A percentile compares a stretch with the other conserved stretches of the same genome.
phyloP scores from a whole-genome alignment of 1,140 invertebrate genomes.

The Ooceraea biroi region DNA sequence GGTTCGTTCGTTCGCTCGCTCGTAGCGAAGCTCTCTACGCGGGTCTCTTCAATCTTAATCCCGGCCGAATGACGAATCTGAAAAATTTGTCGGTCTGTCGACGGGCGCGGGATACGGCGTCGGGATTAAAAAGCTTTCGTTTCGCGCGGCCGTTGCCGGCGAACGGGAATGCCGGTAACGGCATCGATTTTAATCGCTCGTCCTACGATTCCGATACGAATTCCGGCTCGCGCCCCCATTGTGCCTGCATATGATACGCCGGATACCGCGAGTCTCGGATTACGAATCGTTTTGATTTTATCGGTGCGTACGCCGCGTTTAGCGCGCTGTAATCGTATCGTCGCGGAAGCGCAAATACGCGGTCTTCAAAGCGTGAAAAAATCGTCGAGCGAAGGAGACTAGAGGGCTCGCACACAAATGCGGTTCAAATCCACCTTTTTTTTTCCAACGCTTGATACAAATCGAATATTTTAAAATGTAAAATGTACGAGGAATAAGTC shows the following conservation, averaged over 20 bases:
- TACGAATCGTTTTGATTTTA: constrained; percentile 56
- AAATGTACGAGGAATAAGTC: too few relatives aligned
- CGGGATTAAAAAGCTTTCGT: constrained; percentile 60
- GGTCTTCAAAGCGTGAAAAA: constrained; percentile 21
- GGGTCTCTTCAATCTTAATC: constrained; percentile 62
- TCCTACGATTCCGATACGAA: constrained; percentile 42
- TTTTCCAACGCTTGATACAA: neutral
- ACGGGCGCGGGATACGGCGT: constrained; percentile 32
- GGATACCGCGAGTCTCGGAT: constrained; percentile 40
- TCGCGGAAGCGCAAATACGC: neutral
- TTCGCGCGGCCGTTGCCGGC: constrained; percentile 5
- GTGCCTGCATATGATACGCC: constrained; percentile 43
- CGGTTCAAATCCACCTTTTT: neutral
- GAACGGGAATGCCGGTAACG: neutral
- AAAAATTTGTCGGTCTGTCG: constrained; percentile 57
- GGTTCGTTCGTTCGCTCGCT: neutral
- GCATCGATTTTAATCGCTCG: constrained; percentile 57
- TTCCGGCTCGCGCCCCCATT: constrained; percentile 36
- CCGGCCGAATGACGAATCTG: constrained; percentile 51
- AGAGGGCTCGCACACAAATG: neutral
- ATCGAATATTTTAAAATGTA: too few relatives aligned
- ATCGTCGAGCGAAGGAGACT: neutral
- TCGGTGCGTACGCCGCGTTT: neutral
- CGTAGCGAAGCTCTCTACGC: neutral
- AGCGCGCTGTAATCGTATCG: constrained; percentile 28